phyloP scores from a whole-genome alignment of 2,797 vertebrate genomes.

The Labeo calbasu region DNA sequence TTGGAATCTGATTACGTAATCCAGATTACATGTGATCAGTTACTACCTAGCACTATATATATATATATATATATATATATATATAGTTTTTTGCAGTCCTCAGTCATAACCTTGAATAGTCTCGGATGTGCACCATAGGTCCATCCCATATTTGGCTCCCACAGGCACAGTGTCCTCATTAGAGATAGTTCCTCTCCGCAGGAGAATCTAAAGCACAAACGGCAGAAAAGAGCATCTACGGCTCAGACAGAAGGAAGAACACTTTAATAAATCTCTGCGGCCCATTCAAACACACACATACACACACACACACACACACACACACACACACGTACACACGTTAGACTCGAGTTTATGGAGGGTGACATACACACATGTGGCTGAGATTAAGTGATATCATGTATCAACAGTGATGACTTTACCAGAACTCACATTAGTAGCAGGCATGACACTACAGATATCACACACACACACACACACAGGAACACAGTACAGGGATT shows the following conservation, averaged over 20 bases:
- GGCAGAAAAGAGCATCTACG: slow-evolving; percentile 31
- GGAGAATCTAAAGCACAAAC: slow-evolving; percentile 26
- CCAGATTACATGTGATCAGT: no score
- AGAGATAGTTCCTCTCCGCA: slow-evolving; percentile 23
- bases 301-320: slow-evolving; percentile 36
- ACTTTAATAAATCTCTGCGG: slow-evolving; percentile 32
- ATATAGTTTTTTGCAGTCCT: background rate
- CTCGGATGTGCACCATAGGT: slow-evolving; percentile 29
- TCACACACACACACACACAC: slow-evolving; percentile 24
- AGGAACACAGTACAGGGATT: slow-evolving; percentile 23
- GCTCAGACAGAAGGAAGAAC: slow-evolving; percentile 48
- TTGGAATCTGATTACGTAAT: no score
- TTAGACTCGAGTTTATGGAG: slow-evolving; percentile 32
- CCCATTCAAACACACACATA: slow-evolving; percentile 45
- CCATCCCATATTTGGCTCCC: slow-evolving; percentile 14
- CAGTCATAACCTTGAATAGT: slow-evolving; percentile 13
- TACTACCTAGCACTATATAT: no score
- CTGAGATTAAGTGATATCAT: slow-evolving; percentile 56
- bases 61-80: no score
- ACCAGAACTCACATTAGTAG: slow-evolving; percentile 60
- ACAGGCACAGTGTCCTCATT: slow-evolving; percentile 46
- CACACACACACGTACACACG: slow-evolving; percentile 35
- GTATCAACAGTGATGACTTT: slow-evolving; percentile 57
- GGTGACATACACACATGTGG: slow-evolving; percentile 50
- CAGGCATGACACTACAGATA: slow-evolving; percentile 48